Evolutionary conservation across 2,797 vertebrate genomes (phyloP).

Genomic region (Sciurus vulgaris): DNA sequence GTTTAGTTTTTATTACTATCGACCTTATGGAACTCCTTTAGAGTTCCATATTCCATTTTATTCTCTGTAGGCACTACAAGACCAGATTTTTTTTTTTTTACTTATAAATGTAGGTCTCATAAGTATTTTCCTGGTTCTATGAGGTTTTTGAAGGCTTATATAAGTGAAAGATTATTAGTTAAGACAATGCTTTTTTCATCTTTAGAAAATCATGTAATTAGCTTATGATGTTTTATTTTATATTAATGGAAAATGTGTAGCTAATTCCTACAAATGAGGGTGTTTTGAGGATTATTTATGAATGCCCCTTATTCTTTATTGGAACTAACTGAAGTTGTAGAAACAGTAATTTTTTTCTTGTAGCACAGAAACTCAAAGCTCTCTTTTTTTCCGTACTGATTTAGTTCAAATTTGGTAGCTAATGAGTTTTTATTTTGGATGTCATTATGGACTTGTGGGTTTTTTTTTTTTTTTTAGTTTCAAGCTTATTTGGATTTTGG

Average conservation of each 20-base stretch:
- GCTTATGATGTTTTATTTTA: constrained; percentile 48
- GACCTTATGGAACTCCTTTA: not conserved
- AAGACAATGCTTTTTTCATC: constrained; percentile 16
- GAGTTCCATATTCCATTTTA: constrained; percentile 43
- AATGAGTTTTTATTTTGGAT: constrained; percentile 10
- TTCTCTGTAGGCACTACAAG: not conserved
- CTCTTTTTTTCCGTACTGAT: not conserved
- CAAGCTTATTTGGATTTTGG: constrained; percentile 24
- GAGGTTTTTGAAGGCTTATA: not conserved
- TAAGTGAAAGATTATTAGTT: constrained; percentile 42
- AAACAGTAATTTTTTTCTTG: constrained; percentile 21
- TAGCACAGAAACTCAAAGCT: constrained; percentile 49
- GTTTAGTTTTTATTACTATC: not conserved
- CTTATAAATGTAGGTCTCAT: not conserved
- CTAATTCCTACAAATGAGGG: constrained; percentile 39
- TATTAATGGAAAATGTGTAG: constrained; percentile 15
- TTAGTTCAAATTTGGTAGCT: constrained; percentile 34
- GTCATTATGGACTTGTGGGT: not conserved
- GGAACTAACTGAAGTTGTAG: constrained; percentile 37
- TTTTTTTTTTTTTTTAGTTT: not conserved
- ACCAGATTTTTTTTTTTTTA: constrained; percentile 45
- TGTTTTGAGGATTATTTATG: constrained; percentile 49
- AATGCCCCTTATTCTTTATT: constrained; percentile 46
- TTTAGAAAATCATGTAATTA: constrained; percentile 43
- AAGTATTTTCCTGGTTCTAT: not conserved